Evolutionary conservation across 2,113 vertebrate genomes (phyloP).

Genomic region (Bostrychus sinensis): DNA sequence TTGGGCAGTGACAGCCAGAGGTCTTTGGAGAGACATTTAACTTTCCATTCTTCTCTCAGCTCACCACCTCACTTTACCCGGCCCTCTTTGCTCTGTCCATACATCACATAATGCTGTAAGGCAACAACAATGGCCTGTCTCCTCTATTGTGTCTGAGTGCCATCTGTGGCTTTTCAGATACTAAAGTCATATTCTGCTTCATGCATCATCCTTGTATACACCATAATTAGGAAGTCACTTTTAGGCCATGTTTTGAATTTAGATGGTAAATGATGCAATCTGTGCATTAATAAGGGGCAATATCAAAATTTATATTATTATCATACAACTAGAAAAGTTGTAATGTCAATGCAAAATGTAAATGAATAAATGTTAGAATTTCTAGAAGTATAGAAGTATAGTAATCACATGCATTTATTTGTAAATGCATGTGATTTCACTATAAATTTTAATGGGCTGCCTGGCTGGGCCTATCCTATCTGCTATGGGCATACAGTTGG

Average conservation of each 20-base stretch:
- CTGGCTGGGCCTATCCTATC: no score
- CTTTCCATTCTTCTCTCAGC: slow-evolving; percentile 54
- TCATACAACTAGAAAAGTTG: no score
- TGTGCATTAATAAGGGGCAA: not conserved
- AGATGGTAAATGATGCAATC: slow-evolving; percentile 34
- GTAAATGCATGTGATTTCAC: no score
- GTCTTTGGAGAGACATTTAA: slow-evolving; percentile 72
- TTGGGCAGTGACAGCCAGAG: slow-evolving; percentile 66
- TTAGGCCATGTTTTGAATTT: slow-evolving; percentile 38
- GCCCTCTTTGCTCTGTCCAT: slow-evolving; percentile 54
- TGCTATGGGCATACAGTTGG: no score
- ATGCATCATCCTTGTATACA: slow-evolving; percentile 52
- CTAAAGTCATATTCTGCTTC: slow-evolving; percentile 27
- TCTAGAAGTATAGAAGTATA: no score
- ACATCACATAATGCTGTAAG: slow-evolving; percentile 65
- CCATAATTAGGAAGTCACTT: slow-evolving; percentile 57
- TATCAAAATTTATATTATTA: no score
- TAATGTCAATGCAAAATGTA: no score
- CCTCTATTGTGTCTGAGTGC: slow-evolving; percentile 55
- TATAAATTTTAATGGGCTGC: no score
- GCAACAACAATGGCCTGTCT: slow-evolving; percentile 60
- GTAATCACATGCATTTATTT: no score
- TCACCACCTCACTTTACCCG: slow-evolving; percentile 41
- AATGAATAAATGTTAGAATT: no score
- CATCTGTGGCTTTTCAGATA: slow-evolving; percentile 71